A percentile compares a stretch with the other conserved stretches of the same genome.
Evolutionary conservation across 2,113 vertebrate species (phyloP).

Genomic region (Festucalex cinctus): DNA sequence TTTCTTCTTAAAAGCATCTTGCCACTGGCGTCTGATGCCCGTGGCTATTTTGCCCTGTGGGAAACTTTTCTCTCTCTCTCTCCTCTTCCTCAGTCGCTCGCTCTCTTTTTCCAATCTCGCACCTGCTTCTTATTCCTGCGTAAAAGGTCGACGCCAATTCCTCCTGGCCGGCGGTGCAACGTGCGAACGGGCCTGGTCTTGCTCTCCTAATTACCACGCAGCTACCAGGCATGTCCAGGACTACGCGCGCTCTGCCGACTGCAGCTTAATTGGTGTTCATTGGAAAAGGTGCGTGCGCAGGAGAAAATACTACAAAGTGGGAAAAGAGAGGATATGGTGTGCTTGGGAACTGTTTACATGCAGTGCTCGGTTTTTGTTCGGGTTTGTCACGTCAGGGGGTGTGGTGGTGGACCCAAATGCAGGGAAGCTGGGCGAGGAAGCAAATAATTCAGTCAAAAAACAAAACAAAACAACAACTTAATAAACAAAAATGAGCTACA

Average conservation of each 20-base stretch:
- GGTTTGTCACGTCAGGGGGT: too few species aligned
- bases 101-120: slow-evolving; percentile 58
- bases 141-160: slow-evolving; percentile 59
- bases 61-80: slow-evolving; percentile 37
- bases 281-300: slow-evolving; percentile 52
- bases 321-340: too few species aligned
- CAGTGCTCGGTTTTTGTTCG: too few species aligned
- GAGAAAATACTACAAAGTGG: not conserved
- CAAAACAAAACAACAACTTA: too few species aligned
- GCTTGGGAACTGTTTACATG: too few species aligned
- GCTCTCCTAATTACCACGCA: slow-evolving; percentile 71
- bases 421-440: too few species aligned
- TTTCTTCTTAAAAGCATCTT: slow-evolving; percentile 39
- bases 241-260: slow-evolving; percentile 41
- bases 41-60: slow-evolving; percentile 62
- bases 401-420: too few species aligned
- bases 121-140: slow-evolving; percentile 25
- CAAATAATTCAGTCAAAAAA: too few species aligned
- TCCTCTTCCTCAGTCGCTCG: slow-evolving; percentile 2
- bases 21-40: slow-evolving; percentile 45
- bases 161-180: slow-evolving; percentile 39
- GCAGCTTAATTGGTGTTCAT: slow-evolving; percentile 73
- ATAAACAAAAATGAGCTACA: too few species aligned
- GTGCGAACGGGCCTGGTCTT: slow-evolving; percentile 42
- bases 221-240: slow-evolving; percentile 66